Conservation (phyloP, 2,797 vertebrate species). For the Cetoscarus ocellatus region DNA sequence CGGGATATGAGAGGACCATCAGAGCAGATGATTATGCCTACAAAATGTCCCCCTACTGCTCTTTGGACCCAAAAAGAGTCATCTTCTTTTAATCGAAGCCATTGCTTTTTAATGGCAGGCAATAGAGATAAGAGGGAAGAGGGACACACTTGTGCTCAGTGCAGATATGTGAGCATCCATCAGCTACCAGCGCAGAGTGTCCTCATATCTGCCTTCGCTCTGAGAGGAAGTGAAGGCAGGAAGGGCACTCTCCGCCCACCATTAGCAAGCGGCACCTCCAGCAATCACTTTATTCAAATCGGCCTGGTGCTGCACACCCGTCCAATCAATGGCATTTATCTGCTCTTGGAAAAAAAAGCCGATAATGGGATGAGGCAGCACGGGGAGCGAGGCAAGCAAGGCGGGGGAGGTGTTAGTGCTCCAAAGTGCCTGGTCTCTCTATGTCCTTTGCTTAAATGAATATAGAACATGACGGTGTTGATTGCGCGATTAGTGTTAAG, state of each 20-base stretch:
- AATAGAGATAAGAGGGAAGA: constrained; percentile 71
- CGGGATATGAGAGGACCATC: constrained; percentile 70
- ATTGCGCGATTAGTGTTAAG: constrained; percentile 65
- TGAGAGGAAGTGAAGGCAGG: constrained; percentile 65
- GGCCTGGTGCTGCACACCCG: constrained; percentile 64
- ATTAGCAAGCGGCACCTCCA: constrained; percentile 72
- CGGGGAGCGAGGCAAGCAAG: constrained; percentile 39
- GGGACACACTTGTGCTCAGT: constrained; percentile 45
- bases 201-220: constrained; percentile 54
- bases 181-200: constrained; percentile 60
- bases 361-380: constrained; percentile 80
- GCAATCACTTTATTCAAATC: constrained; percentile 78
- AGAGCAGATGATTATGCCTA: constrained; percentile 78
- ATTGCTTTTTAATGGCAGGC: constrained; percentile 81
- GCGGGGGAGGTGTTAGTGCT: constrained; percentile 55
- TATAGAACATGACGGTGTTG: constrained; percentile 71
- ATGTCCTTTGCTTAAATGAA: constrained; percentile 74
- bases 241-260: constrained; percentile 61
- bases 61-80: constrained; percentile 66
- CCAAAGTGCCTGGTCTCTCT: constrained; percentile 65
- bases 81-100: constrained; percentile 80
- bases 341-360: constrained; percentile 78
- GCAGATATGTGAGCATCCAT: constrained; percentile 65
- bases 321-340: constrained; percentile 85
- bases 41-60: constrained; percentile 66